These are phyloP conservation scores for Zosterops lateralis DNA, from an alignment of 2,113 vertebrate genomes.

Conservation along the genomic window DNA sequence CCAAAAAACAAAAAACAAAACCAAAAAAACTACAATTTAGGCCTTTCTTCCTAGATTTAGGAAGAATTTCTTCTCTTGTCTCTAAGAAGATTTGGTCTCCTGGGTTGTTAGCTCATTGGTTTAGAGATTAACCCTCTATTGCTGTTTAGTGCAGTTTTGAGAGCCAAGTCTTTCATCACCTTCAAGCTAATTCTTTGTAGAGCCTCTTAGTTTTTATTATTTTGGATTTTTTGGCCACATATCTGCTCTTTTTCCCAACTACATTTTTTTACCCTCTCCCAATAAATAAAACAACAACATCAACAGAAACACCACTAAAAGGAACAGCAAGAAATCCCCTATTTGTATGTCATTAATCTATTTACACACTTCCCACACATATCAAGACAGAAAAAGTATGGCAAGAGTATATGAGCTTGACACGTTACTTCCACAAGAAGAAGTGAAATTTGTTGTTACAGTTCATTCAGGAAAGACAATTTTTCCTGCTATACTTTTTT, in stretches of 20 bases:
- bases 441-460: accelerated
- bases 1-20: background rate
- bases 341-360: background rate
- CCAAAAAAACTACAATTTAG: background rate
- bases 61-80: background rate
- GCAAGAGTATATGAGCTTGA: background rate
- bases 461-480: background rate
- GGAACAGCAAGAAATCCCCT: background rate
- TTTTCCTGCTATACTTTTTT: background rate
- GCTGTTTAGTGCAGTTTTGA: background rate
- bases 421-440: accelerated
- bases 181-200: background rate
- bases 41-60: background rate
- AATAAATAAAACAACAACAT: background rate
- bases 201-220: background rate
- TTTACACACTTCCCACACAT: background rate
- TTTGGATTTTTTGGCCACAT: background rate
- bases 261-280: background rate
- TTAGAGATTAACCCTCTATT: background rate
- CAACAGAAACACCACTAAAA: background rate
- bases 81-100: background rate
- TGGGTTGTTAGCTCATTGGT: background rate
- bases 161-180: background rate
- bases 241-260: background rate
- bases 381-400: background rate